Percentiles rank a stretch among this genome's conserved stretches.
These are phyloP conservation scores for Nothobranchius kuhntae DNA, from an alignment of 2,113 vertebrate species.

Conservation along the genomic window DNA sequence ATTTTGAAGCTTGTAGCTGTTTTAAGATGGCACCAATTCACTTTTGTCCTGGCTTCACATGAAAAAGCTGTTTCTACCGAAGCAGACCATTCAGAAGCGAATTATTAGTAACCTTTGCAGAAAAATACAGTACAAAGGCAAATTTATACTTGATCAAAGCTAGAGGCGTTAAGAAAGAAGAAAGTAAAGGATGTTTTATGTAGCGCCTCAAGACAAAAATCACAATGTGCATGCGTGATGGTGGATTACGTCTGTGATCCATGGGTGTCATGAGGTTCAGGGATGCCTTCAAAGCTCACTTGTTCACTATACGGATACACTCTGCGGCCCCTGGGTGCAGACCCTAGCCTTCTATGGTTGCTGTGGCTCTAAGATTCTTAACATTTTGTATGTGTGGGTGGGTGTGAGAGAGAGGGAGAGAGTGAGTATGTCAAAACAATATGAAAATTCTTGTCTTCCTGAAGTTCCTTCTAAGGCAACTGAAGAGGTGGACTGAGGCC, in stretches of 20 bases:
- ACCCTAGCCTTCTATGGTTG: conserved; percentile 74
- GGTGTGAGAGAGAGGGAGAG: neutral
- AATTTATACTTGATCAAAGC: too few relatives aligned
- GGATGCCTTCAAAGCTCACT: conserved; percentile 51
- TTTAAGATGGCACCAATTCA: too few relatives aligned
- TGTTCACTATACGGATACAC: conserved; percentile 16
- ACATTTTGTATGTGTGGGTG: conserved; percentile 18
- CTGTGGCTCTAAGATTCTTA: conserved; percentile 28
- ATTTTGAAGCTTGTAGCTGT: too few relatives aligned
- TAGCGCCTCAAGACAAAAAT: too few relatives aligned
- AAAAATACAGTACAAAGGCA: too few relatives aligned
- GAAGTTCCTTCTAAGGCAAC: conserved; percentile 73
- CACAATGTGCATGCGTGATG: conserved; percentile 3
- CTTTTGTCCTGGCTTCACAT: neutral
- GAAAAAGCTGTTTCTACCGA: too few relatives aligned
- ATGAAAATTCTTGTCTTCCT: conserved; percentile 42
- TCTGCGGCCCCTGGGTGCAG: conserved; percentile 34
- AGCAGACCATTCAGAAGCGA: too few relatives aligned
- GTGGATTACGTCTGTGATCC: conserved; percentile 66
- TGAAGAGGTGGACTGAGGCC: conserved; percentile 37
- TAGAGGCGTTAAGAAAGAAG: too few relatives aligned
- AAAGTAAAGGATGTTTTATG: too few relatives aligned
- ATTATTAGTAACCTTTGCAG: too few relatives aligned
- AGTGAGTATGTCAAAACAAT: conserved; percentile 23
- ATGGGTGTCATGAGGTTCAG: conserved; percentile 39